Evolutionary conservation across 2,797 vertebrate genomes (phyloP).

Genomic region (Molossus molossus): DNA sequence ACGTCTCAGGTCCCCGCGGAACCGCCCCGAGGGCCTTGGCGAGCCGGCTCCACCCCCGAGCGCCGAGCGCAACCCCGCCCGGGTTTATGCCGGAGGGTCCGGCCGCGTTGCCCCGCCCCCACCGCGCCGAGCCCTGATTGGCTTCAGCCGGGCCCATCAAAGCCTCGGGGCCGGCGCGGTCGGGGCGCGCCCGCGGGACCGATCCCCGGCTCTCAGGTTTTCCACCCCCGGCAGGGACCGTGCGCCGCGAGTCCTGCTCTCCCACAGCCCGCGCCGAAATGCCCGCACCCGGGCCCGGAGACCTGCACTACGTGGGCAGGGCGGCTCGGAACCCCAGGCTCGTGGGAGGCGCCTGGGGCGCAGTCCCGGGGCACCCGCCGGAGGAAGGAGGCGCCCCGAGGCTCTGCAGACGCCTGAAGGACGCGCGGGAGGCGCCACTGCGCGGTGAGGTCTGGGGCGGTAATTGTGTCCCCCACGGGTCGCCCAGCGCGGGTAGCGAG

Average conservation of each 20-base stretch:
- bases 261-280: fast-evolving
- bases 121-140: background rate
- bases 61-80: fast-evolving
- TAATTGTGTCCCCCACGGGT: background rate
- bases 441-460: background rate
- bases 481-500: background rate
- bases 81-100: fast-evolving
- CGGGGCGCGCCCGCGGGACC: fast-evolving
- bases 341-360: background rate
- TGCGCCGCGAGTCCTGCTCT: fast-evolving
- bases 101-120: fast-evolving
- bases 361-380: background rate
- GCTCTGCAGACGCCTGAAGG: background rate
- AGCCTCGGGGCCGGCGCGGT: background rate
- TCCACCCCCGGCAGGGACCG: fast-evolving
- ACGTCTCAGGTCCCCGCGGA: background rate
- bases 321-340: background rate
- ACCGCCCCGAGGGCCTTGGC: fast-evolving
- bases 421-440: background rate
- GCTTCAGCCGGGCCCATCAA: background rate
- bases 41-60: fast-evolving
- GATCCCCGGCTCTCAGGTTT: fast-evolving
- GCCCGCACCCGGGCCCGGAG: background rate
- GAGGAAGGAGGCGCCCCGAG: background rate
- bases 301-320: background rate